Conservation (phyloP, 2,888 invertebrate species). For the Yponomeuta evonymella region DNA sequence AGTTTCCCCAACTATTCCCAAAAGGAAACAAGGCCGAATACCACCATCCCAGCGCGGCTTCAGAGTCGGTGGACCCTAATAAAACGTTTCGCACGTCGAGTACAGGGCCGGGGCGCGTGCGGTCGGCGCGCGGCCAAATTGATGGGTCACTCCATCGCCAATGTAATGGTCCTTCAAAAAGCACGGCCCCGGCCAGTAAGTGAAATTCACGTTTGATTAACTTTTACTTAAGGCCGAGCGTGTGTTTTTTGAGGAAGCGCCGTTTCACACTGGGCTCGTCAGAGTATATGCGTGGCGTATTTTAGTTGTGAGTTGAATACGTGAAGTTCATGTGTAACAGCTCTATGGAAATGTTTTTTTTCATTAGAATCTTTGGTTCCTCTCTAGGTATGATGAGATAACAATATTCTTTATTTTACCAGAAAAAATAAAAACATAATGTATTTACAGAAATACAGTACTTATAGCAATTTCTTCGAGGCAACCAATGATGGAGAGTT, state of each 20-base stretch:
- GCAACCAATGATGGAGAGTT: too few species aligned
- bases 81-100: conserved; percentile 69
- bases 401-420: too few species aligned
- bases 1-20: neutral
- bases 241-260: neutral
- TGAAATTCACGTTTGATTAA: conserved; percentile 73
- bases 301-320: neutral
- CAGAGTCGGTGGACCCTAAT: conserved; percentile 56
- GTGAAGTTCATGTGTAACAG: too few species aligned
- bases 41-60: conserved; percentile 6
- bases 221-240: conserved; percentile 44
- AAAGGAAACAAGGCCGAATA: neutral
- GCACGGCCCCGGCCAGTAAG: conserved; percentile 62
- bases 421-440: too few species aligned
- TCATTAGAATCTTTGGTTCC: too few species aligned
- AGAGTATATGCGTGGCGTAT: neutral
- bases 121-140: conserved; percentile 69
- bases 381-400: too few species aligned
- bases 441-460: too few species aligned
- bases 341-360: too few species aligned
- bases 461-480: too few species aligned
- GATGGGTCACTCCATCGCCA: conserved; percentile 71
- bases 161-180: conserved; percentile 73
- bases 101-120: conserved; percentile 59
- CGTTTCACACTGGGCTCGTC: neutral